phyloP scores from a whole-genome alignment of 2,113 vertebrate genomes.

The Myiopsitta monachus region DNA sequence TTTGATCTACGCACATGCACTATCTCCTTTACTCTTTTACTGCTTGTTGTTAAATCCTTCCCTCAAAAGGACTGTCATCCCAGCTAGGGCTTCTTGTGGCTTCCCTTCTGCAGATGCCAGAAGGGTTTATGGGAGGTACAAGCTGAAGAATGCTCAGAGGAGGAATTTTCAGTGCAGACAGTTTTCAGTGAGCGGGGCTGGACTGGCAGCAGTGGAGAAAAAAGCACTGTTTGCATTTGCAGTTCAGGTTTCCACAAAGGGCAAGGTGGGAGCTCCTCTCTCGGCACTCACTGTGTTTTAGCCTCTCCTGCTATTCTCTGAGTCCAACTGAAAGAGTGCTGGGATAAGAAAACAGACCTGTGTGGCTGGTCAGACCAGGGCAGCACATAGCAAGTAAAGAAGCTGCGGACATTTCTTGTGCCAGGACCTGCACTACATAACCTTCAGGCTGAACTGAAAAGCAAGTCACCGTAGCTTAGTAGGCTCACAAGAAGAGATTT shows the following conservation, averaged over 20 bases:
- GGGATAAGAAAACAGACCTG: not conserved
- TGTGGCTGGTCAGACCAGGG: not conserved
- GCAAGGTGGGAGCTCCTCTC: fast-evolving
- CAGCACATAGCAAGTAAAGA: not conserved
- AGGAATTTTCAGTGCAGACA: not conserved
- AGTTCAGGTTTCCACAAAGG: fast-evolving
- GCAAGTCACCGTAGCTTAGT: not conserved
- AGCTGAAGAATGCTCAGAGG: not conserved
- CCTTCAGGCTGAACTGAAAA: not conserved
- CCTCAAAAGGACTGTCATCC: not conserved
- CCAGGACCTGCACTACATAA: not conserved
- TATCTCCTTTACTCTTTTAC: not conserved
- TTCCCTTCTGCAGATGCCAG: not conserved
- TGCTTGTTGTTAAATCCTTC: not conserved
- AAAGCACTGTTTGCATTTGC: not conserved
- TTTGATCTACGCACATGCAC: not conserved
- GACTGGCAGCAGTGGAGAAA: not conserved
- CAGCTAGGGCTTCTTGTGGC: not conserved
- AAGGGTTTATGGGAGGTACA: not conserved
- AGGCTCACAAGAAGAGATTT: not conserved
- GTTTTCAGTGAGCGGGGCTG: not conserved
- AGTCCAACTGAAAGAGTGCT: not conserved
- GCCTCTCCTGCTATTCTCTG: not conserved
- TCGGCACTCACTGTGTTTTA: fast-evolving
- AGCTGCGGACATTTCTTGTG: not conserved